phyloP scores from a whole-genome alignment of 2,888 invertebrate genomes.

The Clanis bilineata region DNA sequence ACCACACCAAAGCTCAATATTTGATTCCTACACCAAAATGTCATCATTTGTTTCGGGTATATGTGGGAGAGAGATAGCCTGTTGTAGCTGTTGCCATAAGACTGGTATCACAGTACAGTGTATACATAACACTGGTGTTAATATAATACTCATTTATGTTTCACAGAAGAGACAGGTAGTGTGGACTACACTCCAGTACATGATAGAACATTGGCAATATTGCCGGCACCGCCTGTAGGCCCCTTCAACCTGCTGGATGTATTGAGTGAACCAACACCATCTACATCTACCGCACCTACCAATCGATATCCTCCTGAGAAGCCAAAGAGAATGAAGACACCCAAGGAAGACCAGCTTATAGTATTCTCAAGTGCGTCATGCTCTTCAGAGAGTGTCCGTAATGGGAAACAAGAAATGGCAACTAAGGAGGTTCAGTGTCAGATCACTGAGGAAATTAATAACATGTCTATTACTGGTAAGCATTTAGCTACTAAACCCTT shows the following conservation, averaged over 20 bases:
- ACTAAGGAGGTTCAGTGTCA: slow-evolving; percentile 48
- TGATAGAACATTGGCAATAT: slow-evolving; percentile 37
- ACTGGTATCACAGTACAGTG: no score
- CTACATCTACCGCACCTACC: slow-evolving; percentile 49
- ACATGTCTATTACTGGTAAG: slow-evolving; percentile 46
- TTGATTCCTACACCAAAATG: no score
- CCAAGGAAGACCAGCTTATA: slow-evolving; percentile 58
- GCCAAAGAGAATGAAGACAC: slow-evolving; percentile 37
- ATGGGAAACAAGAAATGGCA: slow-evolving; percentile 29
- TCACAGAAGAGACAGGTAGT: slow-evolving; percentile 45
- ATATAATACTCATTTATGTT: no score
- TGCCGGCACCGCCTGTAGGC: slow-evolving; percentile 22
- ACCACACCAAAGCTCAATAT: no score
- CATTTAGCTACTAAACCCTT: not conserved
- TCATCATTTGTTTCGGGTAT: no score
- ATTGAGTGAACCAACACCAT: slow-evolving; percentile 57
- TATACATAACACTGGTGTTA: no score
- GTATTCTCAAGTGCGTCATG: slow-evolving; percentile 62
- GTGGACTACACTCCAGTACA: slow-evolving; percentile 56
- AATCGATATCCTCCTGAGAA: slow-evolving; percentile 51
- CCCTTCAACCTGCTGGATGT: slow-evolving; percentile 58
- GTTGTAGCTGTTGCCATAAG: no score
- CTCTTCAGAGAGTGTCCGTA: slow-evolving; percentile 59
- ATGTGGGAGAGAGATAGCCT: no score
- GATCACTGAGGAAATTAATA: slow-evolving; percentile 32